Percentiles rank a stretch among this genome's conserved stretches.
Evolutionary conservation across 2,113 vertebrate species (phyloP).

Genomic region (Sitta europaea): DNA sequence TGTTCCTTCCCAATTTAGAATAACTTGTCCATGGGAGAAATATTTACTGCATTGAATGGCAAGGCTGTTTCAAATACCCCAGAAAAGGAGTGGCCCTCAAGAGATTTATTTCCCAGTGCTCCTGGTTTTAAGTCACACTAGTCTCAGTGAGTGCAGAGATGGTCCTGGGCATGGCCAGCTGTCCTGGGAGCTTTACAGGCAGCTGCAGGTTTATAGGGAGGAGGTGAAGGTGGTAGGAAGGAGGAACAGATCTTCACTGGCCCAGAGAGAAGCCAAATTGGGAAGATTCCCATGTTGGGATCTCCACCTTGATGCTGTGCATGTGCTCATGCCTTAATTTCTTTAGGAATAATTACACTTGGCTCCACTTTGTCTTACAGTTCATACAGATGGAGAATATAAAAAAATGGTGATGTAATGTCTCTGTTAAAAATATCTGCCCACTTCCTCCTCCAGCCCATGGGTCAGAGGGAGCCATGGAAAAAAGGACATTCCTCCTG

Average conservation of each 20-base stretch:
- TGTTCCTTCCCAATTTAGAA: neutral
- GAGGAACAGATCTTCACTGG: neutral
- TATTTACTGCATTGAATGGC: neutral
- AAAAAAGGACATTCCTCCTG: neutral
- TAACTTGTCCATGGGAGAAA: neutral
- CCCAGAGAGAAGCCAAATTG: neutral
- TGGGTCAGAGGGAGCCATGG: neutral
- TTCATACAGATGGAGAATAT: neutral
- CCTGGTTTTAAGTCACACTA: neutral
- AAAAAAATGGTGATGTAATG: neutral
- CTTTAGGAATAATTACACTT: neutral
- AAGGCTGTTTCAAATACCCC: neutral
- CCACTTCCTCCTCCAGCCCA: neutral
- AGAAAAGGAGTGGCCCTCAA: neutral
- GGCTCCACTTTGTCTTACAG: neutral
- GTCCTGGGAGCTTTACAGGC: neutral
- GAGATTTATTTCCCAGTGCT: neutral
- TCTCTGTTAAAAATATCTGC: slow-evolving; percentile 1
- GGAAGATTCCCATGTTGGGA: neutral
- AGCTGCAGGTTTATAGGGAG: neutral
- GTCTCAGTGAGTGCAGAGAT: neutral
- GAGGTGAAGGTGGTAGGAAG: neutral
- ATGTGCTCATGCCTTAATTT: neutral
- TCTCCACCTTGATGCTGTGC: neutral
- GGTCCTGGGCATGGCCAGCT: neutral